These are phyloP conservation scores for Nomada ruficornis DNA, from an alignment of 2,888 invertebrate genomes.

Conservation along the genomic window DNA sequence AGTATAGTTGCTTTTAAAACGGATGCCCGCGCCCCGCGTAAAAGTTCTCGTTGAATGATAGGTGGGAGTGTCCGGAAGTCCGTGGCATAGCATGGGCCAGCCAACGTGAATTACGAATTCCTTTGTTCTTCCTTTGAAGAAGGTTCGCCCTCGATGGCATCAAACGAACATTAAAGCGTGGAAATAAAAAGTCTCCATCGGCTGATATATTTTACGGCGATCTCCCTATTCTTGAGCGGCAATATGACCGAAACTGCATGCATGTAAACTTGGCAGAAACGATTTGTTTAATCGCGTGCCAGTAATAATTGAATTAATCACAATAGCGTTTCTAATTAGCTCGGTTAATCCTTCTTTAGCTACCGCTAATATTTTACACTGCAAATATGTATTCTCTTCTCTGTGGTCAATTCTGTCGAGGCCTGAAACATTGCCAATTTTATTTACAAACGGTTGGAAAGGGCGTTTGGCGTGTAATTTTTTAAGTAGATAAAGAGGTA, in stretches of 20 bases:
- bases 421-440: too few relatives aligned
- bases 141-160: constrained; percentile 38
- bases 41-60: constrained; percentile 64
- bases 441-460: too few relatives aligned
- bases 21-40: constrained; percentile 57
- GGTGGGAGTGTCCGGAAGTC: constrained; percentile 66
- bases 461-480: too few relatives aligned
- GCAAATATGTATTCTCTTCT: too few relatives aligned
- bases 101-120: constrained; percentile 66
- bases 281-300: not conserved
- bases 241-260: not conserved
- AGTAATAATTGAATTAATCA: not conserved
- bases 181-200: constrained; percentile 33
- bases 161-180: constrained; percentile 43
- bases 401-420: too few relatives aligned
- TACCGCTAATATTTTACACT: too few relatives aligned
- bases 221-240: not conserved
- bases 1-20: constrained; percentile 64
- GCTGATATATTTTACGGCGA: constrained; percentile 25
- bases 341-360: not conserved
- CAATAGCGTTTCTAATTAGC: too few relatives aligned
- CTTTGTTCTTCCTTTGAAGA: constrained; percentile 59
- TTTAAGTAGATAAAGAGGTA: not conserved
- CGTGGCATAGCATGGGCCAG: constrained; percentile 44
- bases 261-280: not conserved